phyloP scores from a whole-genome alignment of 2,888 invertebrate genomes.

The Hesperia comma region DNA sequence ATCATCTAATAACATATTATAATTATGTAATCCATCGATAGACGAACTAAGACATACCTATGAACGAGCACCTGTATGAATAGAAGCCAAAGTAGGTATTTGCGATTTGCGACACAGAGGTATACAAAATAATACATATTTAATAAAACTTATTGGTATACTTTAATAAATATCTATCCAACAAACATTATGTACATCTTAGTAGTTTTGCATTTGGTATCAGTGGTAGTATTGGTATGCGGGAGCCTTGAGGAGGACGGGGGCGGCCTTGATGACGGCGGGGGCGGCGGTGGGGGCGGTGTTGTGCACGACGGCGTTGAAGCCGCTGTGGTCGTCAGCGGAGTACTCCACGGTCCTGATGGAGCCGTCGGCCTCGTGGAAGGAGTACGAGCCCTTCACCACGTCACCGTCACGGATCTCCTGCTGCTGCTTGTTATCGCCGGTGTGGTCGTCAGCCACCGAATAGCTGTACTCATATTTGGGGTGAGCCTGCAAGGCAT shows the following conservation, averaged over 20 bases:
- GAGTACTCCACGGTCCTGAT: slow-evolving; percentile 82
- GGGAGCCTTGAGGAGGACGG: slow-evolving; percentile 54
- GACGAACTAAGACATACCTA: too few species aligned
- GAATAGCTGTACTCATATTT: slow-evolving; percentile 82
- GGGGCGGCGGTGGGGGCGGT: slow-evolving; percentile 60
- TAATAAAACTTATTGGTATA: slow-evolving; percentile 47
- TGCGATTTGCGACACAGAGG: too few species aligned
- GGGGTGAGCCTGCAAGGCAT: slow-evolving; percentile 62
- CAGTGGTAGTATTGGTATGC: slow-evolving; percentile 61
- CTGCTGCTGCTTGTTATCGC: slow-evolving; percentile 83
- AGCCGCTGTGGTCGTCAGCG: slow-evolving; percentile 80
- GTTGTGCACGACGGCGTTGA: slow-evolving; percentile 72
- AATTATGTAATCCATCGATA: too few species aligned
- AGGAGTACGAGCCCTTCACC: slow-evolving; percentile 81
- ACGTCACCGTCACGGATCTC: slow-evolving; percentile 81
- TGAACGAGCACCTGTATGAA: too few species aligned
- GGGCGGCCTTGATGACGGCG: slow-evolving; percentile 58
- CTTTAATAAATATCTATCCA: slow-evolving; percentile 57
- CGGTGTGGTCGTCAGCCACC: slow-evolving; percentile 82
- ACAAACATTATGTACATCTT: slow-evolving; percentile 41
- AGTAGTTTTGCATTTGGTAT: slow-evolving; percentile 17
- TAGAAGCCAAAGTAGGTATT: too few species aligned
- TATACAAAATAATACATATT: neutral
- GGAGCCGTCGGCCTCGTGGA: slow-evolving; percentile 83
- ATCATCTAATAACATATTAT: too few species aligned